Percentiles rank a stretch among this genome's conserved stretches.
Conservation (phyloP, 2,797 vertebrate species). For the Coccyzus lansbergi region DNA sequence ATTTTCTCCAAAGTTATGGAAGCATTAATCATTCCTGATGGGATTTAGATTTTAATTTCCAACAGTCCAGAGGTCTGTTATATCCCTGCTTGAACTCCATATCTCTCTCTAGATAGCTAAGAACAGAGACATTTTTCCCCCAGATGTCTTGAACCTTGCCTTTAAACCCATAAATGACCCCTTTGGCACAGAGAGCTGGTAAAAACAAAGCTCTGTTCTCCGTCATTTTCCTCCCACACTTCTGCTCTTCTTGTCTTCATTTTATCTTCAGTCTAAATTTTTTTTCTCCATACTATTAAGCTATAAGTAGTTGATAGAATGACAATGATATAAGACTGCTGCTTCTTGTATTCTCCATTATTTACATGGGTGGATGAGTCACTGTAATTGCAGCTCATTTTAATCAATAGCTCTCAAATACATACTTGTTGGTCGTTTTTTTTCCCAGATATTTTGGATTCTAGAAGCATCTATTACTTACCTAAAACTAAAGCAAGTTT, state of each 20-base stretch:
- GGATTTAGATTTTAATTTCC: background rate
- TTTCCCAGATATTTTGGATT: background rate
- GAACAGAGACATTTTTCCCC: background rate
- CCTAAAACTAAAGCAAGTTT: conserved; percentile 15
- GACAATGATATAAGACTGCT: conserved; percentile 39
- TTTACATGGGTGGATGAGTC: conserved; percentile 31
- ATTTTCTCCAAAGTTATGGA: background rate
- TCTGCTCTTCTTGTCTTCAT: background rate
- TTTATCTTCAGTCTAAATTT: conserved; percentile 27
- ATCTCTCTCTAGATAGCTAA: background rate
- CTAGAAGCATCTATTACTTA: background rate
- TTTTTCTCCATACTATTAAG: conserved; percentile 38
- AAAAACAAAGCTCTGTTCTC: background rate
- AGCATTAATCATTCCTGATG: background rate
- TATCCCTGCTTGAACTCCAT: background rate
- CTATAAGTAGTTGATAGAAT: conserved; percentile 36
- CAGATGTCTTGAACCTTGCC: background rate
- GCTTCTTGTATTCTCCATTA: background rate
- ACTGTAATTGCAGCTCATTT: conserved; percentile 32
- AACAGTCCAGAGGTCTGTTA: background rate
- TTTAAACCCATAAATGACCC: background rate
- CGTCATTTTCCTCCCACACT: conserved; percentile 49
- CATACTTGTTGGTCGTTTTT: background rate
- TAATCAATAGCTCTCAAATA: conserved; percentile 44
- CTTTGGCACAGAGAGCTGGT: background rate